phyloP scores from a whole-genome alignment of 2,888 invertebrate species.

The Yponomeuta plumbellus region DNA sequence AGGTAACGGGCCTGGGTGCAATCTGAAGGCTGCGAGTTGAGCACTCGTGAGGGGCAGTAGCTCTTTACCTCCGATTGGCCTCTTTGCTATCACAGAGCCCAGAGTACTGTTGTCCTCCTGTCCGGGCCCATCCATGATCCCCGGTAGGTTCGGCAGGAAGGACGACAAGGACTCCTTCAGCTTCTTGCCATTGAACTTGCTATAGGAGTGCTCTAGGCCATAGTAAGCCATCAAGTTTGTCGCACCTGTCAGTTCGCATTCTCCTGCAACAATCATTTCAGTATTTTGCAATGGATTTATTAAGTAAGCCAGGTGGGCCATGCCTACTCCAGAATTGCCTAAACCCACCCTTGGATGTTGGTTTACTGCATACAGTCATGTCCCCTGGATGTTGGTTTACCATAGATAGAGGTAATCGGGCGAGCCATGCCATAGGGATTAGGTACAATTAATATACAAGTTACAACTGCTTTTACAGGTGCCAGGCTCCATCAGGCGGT shows the following conservation, averaged over 20 bases:
- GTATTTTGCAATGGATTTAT: background rate
- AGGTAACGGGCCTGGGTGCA: slow-evolving; percentile 97
- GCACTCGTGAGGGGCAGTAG: slow-evolving; percentile 89
- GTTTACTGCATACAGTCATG: no score
- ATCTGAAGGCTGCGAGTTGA: slow-evolving; percentile 93
- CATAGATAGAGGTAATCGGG: no score
- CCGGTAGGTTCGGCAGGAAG: slow-evolving; percentile 95
- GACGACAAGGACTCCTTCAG: slow-evolving; percentile 96
- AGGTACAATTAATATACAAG: no score
- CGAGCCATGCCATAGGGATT: no score
- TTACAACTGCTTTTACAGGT: no score
- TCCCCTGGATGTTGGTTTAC: no score
- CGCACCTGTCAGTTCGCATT: slow-evolving; percentile 95
- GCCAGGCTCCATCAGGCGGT: no score
- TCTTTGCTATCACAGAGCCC: slow-evolving; percentile 95
- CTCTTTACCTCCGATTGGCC: slow-evolving; percentile 92
- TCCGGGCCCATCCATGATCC: slow-evolving; percentile 95
- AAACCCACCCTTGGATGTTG: no score
- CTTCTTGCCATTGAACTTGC: slow-evolving; percentile 98
- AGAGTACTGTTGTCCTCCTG: slow-evolving; percentile 90
- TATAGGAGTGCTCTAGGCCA: slow-evolving; percentile 97
- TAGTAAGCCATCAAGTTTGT: slow-evolving; percentile 98
- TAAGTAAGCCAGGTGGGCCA: background rate
- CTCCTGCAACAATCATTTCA: slow-evolving; percentile 74
- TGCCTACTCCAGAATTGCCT: no score